phyloP scores from a whole-genome alignment of 1,140 invertebrate species.

The Drosophila subobscura region DNA sequence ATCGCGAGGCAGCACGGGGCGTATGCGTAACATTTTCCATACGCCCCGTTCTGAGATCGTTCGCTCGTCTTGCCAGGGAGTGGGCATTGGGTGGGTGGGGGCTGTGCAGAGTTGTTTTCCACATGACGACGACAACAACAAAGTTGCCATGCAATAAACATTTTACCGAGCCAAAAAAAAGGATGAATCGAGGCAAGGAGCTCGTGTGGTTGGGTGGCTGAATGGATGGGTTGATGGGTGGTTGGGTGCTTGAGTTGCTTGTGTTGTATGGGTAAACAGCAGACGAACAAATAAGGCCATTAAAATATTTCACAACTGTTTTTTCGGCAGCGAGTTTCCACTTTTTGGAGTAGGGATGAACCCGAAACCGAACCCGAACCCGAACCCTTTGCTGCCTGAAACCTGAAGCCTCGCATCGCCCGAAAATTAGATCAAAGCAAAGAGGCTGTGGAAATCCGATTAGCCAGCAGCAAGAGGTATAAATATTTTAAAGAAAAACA shows the following conservation, averaged over 20 bases:
- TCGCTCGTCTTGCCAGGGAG: neutral
- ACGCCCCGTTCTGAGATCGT: conserved; percentile 19
- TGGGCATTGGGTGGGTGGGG: neutral
- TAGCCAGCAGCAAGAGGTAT: too few relatives aligned
- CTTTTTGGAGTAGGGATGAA: neutral
- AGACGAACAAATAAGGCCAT: conserved; percentile 21
- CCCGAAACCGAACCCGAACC: too few relatives aligned
- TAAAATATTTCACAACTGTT: conserved; percentile 27
- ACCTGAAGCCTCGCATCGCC: too few relatives aligned
- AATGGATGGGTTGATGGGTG: too few relatives aligned
- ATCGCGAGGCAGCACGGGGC: conserved; percentile 31
- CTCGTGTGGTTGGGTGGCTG: neutral
- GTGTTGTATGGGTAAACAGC: neutral
- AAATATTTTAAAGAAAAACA: too few relatives aligned
- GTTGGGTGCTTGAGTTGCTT: neutral
- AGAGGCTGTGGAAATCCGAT: too few relatives aligned
- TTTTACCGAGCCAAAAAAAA: conserved; percentile 13
- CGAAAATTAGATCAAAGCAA: too few relatives aligned
- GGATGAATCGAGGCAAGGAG: neutral
- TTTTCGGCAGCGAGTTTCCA: neutral
- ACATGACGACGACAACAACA: conserved; percentile 18
- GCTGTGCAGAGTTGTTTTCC: neutral
- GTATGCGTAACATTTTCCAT: conserved; percentile 60
- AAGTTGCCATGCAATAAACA: conserved; percentile 35
- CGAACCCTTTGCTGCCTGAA: neutral